These are phyloP conservation scores for Pammene aurita DNA, from an alignment of 2,888 invertebrate genomes.

Conservation along the genomic window DNA sequence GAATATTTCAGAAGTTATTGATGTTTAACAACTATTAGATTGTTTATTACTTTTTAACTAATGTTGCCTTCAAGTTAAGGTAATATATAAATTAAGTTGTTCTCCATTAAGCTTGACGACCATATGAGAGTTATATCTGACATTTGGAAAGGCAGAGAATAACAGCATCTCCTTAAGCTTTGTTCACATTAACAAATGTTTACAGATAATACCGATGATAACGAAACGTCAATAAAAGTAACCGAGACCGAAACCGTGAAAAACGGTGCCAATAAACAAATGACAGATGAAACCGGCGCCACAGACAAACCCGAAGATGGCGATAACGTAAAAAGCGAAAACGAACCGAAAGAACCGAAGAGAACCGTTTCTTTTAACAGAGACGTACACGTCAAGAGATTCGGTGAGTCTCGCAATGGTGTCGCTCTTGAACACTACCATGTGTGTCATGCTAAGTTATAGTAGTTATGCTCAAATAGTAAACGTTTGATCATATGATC, in stretches of 20 bases:
- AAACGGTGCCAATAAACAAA: constrained; percentile 69
- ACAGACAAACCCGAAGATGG: constrained; percentile 72
- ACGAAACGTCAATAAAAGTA: constrained; percentile 60
- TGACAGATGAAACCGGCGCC: constrained; percentile 75
- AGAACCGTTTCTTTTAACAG: constrained; percentile 94
- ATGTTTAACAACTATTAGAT: background rate
- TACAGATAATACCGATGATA: constrained; percentile 76
- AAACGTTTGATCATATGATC: no score
- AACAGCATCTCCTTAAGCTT: background rate
- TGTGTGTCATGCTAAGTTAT: background rate
- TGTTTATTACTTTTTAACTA: background rate
- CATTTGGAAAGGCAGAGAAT: constrained; percentile 15
- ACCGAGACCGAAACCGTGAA: constrained; percentile 51
- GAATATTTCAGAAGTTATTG: background rate
- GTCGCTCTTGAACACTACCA: constrained; percentile 46
- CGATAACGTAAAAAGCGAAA: constrained; percentile 61
- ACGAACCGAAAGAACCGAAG: constrained; percentile 76
- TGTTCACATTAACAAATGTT: constrained; percentile 51
- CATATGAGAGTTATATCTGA: constrained; percentile 15
- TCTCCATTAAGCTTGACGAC: background rate
- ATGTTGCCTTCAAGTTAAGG: background rate
- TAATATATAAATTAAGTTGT: background rate
- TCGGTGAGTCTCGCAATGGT: constrained; percentile 85
- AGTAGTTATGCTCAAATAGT: background rate
- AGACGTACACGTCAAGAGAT: constrained; percentile 95